Base-by-base conservation (phyloP, 2,113 vertebrate species). In the Strix uralensis region DNA sequence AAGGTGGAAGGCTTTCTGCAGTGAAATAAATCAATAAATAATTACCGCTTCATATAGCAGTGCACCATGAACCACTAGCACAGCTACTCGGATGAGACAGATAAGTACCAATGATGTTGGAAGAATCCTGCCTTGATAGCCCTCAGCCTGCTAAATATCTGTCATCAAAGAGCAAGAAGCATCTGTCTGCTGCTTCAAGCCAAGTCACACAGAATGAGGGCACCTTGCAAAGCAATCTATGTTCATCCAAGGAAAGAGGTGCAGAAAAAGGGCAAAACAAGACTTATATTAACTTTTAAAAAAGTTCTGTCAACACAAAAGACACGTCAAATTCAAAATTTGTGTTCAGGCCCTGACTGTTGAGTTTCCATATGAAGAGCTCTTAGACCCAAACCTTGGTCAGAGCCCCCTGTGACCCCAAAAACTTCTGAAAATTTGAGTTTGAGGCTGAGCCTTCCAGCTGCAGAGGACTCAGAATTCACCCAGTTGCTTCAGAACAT, bases 1-100 rank as follows among this genome's bases (percentile, higher is more conserved):
- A 92, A 93, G 10, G 22, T 58, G 29, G 54, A 94, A 91, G 54
- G 47, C n/a, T 89, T 81, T 88, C 89, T 79, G 65, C 47, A 66
- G 46, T 59, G 69, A 89, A 92, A 81, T 74, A 88, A 95, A 97
- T 96, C 91, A 92, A 94, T 95, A 96, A 94, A 95, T 94, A 95
- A 96, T 96, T 96, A 89, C 83, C 0, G 0, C 77, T 92, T 92
- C 73, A 67, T 74, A 67, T 38, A 94, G 32, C 75, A 34, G 63
- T 34, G 55, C 36, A 80, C 69, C 63, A 86, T 8, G 38, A 94
- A 52, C 83, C 59, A 71, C 81, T 63, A 63, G 63, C 69, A 70
- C 72, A 91, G 83, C 62, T 90, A 86, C 72, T 80, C 1, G 1
- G 69, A 86, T 66, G 63, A 94, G 51, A 91, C 63, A 78, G 86